Evolutionary conservation across 2,888 invertebrate genomes (phyloP).

Genomic region (Dolichopus griseipennis): DNA sequence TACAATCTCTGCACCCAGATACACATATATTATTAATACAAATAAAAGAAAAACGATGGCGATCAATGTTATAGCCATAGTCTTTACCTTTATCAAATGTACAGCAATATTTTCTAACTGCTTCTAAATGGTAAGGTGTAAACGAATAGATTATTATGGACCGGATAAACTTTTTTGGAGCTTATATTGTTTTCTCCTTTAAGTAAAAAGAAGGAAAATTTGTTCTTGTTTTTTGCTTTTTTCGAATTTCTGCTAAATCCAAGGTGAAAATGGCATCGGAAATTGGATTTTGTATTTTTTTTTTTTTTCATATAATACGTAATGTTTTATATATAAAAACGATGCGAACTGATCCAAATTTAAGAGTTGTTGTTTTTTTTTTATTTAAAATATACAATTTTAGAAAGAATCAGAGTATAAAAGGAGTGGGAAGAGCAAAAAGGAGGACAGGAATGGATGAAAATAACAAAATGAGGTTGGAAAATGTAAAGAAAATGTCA

Average conservation of each 20-base stretch:
- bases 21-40: background rate
- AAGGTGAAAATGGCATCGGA: constrained; percentile 6
- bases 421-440: too few relatives aligned
- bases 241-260: background rate
- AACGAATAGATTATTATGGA: constrained; percentile 1
- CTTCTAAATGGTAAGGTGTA: constrained; percentile 1
- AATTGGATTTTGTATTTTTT: background rate
- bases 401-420: too few relatives aligned
- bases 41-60: background rate
- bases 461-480: background rate
- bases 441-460: too few relatives aligned
- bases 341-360: constrained; percentile 1
- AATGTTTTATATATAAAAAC: background rate
- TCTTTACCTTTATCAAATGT: background rate
- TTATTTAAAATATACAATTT: background rate
- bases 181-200: background rate
- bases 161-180: background rate
- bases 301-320: background rate
- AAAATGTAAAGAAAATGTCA: background rate
- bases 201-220: too few relatives aligned
- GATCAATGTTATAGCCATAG: constrained; percentile 6
- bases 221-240: background rate
- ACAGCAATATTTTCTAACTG: background rate
- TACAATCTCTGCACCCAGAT: background rate
- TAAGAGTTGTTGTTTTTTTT: background rate